phyloP scores from a whole-genome alignment of 1,140 invertebrate genomes.

The Gryllus bimaculatus region DNA sequence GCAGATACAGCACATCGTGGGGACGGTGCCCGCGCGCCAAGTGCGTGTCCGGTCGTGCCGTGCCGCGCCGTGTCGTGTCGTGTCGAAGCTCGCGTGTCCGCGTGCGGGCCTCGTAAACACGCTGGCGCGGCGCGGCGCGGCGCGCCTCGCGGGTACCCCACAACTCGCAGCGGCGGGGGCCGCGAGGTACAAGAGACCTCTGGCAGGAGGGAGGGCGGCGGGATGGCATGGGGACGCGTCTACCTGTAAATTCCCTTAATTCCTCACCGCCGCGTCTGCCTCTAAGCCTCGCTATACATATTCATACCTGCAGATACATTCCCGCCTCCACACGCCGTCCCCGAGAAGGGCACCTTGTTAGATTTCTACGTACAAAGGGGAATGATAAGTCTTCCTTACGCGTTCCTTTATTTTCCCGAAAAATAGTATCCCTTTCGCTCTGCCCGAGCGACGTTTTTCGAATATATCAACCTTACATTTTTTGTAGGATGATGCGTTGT shows the following conservation, averaged over 20 bases:
- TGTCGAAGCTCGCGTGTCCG: too few species aligned
- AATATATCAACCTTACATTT: background rate
- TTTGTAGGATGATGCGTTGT: background rate
- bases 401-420: background rate
- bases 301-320: background rate
- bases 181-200: too few species aligned
- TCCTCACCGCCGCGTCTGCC: background rate
- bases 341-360: background rate
- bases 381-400: background rate
- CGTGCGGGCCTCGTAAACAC: too few species aligned
- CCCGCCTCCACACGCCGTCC: background rate
- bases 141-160: too few species aligned
- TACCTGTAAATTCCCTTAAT: background rate
- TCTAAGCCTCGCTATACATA: background rate
- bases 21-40: too few species aligned
- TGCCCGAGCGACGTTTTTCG: background rate
- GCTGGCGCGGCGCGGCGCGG: too few species aligned
- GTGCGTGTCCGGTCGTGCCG: too few species aligned
- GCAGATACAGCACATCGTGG: too few species aligned
- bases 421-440: background rate
- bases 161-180: too few species aligned
- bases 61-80: too few species aligned
- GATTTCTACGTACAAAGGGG: background rate
- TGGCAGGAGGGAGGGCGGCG: too few species aligned
- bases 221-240: background rate